phyloP scores from a whole-genome alignment of 2,797 vertebrate genomes.

The Fringilla coelebs region DNA sequence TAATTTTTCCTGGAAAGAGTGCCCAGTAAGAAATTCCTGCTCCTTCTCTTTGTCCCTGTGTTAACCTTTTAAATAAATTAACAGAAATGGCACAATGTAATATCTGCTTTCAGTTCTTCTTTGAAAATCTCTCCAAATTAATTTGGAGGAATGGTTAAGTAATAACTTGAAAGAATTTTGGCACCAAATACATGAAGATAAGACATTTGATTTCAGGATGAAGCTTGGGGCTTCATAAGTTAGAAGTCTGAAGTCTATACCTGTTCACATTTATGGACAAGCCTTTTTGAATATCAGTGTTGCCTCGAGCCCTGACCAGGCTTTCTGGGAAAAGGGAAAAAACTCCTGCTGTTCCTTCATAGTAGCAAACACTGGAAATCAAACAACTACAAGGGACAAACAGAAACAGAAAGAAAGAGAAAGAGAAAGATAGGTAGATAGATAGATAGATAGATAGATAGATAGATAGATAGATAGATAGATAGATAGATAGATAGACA shows the following conservation, averaged over 20 bases:
- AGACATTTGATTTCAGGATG: neutral
- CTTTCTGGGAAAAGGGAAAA: neutral
- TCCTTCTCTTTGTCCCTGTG: neutral
- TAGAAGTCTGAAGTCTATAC: neutral
- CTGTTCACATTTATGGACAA: neutral
- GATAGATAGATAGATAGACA: too few species aligned
- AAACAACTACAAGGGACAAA: neutral
- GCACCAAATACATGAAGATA: neutral
- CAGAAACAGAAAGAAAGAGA: neutral
- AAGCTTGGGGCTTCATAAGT: neutral
- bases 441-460: too few species aligned
- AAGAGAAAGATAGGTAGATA: neutral
- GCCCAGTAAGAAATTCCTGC: neutral
- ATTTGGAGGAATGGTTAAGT: neutral
- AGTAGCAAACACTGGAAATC: neutral
- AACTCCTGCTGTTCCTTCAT: neutral
- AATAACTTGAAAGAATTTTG: neutral
- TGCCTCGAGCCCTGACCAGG: neutral
- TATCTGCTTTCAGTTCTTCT: neutral
- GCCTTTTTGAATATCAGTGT: neutral
- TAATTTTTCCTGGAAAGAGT: neutral
- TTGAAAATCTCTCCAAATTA: neutral
- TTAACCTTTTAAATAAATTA: neutral
- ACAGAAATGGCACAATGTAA: neutral
- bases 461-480: neutral